These are phyloP conservation scores for Ecliptopera silaceata DNA, from an alignment of 2,888 invertebrate species.

Conservation along the genomic window DNA sequence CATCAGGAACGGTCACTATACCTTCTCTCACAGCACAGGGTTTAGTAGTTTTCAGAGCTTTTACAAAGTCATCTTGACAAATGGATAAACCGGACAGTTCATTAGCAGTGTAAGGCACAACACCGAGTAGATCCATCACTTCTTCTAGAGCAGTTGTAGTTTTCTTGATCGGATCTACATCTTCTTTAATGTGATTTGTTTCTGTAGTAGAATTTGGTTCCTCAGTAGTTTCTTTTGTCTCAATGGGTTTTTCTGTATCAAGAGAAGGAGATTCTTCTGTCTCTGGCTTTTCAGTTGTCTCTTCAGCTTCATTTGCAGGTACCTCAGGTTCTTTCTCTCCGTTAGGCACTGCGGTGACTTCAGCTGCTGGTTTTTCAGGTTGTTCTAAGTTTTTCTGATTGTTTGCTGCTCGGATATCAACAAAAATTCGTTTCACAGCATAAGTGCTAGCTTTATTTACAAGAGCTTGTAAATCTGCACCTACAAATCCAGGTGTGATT, in stretches of 20 bases:
- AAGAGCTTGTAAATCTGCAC: slow-evolving; percentile 94
- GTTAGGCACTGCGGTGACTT: slow-evolving; percentile 59
- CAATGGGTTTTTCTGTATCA: slow-evolving; percentile 42
- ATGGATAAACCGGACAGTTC: slow-evolving; percentile 86
- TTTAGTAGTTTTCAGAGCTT: slow-evolving; percentile 91
- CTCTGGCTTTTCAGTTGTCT: slow-evolving; percentile 45
- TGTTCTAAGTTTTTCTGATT: slow-evolving; percentile 31
- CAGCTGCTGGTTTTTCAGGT: slow-evolving; percentile 39
- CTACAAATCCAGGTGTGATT: slow-evolving; percentile 97
- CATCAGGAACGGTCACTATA: slow-evolving; percentile 98
- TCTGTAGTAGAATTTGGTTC: slow-evolving; percentile 35
- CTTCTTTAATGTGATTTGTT: slow-evolving; percentile 39
- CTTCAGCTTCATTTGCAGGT: slow-evolving; percentile 38
- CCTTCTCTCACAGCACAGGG: slow-evolving; percentile 98
- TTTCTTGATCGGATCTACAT: slow-evolving; percentile 37
- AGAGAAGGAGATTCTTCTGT: slow-evolving; percentile 31
- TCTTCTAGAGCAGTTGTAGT: slow-evolving; percentile 68
- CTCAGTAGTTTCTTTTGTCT: slow-evolving; percentile 35
- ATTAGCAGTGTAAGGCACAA: slow-evolving; percentile 84
- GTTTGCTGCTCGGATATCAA: slow-evolving; percentile 57
- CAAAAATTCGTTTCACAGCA: slow-evolving; percentile 87
- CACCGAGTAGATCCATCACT: slow-evolving; percentile 86
- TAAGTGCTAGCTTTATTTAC: slow-evolving; percentile 94
- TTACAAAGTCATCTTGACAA: slow-evolving; percentile 89
- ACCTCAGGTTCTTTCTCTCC: slow-evolving; percentile 54